These are phyloP conservation scores for Archaeoteleia sp. DNA, from an alignment of 2,888 invertebrate genomes.

Conservation along the genomic window DNA sequence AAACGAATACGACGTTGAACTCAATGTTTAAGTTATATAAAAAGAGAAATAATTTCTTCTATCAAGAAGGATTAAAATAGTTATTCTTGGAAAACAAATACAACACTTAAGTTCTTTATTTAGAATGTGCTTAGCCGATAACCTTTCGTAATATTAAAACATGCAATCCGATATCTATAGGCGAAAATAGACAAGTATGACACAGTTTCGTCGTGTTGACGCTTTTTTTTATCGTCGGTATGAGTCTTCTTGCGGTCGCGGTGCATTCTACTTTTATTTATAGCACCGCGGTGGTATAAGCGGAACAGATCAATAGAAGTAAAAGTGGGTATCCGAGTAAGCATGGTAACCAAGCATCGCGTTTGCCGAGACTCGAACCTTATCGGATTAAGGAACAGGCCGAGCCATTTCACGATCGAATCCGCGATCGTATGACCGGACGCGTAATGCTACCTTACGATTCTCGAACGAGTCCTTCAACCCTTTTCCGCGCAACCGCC, in stretches of 20 bases:
- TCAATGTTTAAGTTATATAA: too few relatives aligned
- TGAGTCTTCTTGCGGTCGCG: too few relatives aligned
- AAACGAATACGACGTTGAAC: too few relatives aligned
- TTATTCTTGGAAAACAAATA: too few relatives aligned
- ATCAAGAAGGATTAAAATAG: too few relatives aligned
- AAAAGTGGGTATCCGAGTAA: constrained; percentile 13
- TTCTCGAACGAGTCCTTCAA: constrained; percentile 16
- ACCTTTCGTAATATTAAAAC: too few relatives aligned
- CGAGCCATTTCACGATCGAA: constrained; percentile 32
- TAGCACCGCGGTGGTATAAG: not conserved
- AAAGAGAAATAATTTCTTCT: too few relatives aligned
- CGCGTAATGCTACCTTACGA: constrained; percentile 45
- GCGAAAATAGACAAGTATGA: not conserved
- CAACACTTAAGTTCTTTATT: not conserved
- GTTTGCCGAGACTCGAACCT: constrained; percentile 6
- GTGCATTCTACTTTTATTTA: too few relatives aligned
- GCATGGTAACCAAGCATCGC: not conserved
- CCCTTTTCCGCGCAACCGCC: not conserved
- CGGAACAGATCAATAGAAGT: constrained; percentile 13
- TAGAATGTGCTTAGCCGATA: too few relatives aligned
- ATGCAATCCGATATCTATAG: too few relatives aligned
- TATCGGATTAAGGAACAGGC: constrained; percentile 9
- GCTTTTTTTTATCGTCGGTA: not conserved
- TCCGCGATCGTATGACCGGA: constrained; percentile 12
- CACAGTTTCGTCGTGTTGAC: not conserved